phyloP scores from a whole-genome alignment of 2,113 vertebrate genomes.

The Tiliqua scincoides region DNA sequence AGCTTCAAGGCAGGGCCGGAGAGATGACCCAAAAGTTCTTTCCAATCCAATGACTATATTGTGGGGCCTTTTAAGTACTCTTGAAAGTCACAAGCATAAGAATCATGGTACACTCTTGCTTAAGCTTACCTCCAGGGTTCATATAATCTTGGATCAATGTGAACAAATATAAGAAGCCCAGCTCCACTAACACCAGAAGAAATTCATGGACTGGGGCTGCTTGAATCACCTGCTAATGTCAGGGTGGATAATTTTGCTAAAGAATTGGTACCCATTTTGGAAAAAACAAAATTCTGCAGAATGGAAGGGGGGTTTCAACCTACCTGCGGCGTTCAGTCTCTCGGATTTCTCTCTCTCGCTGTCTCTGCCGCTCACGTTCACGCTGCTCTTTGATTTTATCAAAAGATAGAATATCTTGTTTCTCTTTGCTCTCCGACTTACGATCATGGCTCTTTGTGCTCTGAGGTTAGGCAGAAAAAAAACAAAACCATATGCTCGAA shows the following conservation, averaged over 20 bases:
- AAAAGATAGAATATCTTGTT: constrained; percentile 93
- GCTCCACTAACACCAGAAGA: background rate
- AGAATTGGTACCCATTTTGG: background rate
- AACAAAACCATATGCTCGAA: background rate
- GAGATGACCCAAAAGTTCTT: no score
- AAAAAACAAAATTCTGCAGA: background rate
- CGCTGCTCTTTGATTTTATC: constrained; percentile 98
- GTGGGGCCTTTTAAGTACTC: background rate
- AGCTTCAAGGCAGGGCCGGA: background rate
- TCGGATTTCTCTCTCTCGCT: constrained; percentile 91
- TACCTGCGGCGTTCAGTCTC: constrained; percentile 90
- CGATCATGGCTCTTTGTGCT: constrained; percentile 92
- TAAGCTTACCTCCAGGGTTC: background rate
- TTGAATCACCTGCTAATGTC: background rate
- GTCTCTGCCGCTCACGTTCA: constrained; percentile 91
- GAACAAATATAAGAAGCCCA: background rate
- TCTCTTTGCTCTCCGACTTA: constrained; percentile 88
- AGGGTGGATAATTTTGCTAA: background rate
- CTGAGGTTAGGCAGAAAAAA: constrained; percentile 61
- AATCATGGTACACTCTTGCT: background rate
- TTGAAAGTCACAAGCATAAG: background rate
- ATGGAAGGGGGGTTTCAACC: background rate
- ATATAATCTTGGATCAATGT: background rate
- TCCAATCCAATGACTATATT: background rate
- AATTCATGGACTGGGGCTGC: background rate